Conservation (phyloP, 1,140 invertebrate genomes). For the Rhopalosiphum padi region DNA sequence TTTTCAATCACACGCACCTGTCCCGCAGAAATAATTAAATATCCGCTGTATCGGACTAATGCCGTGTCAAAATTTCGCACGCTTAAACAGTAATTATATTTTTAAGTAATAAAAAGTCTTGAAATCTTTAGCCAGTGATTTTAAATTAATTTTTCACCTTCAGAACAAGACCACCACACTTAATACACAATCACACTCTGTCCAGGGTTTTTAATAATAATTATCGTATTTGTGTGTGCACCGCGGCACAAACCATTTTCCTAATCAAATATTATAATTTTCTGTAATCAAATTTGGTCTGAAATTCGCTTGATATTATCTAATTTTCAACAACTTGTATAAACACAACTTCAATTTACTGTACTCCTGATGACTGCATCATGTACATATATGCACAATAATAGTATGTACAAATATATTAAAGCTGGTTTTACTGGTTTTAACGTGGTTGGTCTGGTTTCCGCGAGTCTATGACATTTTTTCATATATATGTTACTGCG, state of each 20-base stretch:
- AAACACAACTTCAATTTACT: background rate
- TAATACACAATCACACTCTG: background rate
- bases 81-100: background rate
- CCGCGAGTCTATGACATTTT: background rate
- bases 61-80: background rate
- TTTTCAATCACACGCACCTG: background rate
- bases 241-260: background rate
- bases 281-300: background rate
- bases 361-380: background rate
- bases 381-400: background rate
- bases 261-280: conserved; percentile 30
- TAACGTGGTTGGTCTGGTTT: background rate
- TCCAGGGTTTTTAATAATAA: background rate
- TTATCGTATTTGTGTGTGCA: background rate
- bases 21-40: background rate
- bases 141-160: background rate
- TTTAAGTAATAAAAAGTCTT: background rate
- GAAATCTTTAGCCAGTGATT: background rate
- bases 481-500: no score
- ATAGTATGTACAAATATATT: background rate
- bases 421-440: background rate
- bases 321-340: background rate
- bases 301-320: conserved; percentile 10
- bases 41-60: background rate
- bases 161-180: background rate